Percentiles rank a stretch among this genome's conserved stretches.
Evolutionary conservation across 2,888 invertebrate species (phyloP).

Genomic region (Lepidocyrtinus sp.): DNA sequence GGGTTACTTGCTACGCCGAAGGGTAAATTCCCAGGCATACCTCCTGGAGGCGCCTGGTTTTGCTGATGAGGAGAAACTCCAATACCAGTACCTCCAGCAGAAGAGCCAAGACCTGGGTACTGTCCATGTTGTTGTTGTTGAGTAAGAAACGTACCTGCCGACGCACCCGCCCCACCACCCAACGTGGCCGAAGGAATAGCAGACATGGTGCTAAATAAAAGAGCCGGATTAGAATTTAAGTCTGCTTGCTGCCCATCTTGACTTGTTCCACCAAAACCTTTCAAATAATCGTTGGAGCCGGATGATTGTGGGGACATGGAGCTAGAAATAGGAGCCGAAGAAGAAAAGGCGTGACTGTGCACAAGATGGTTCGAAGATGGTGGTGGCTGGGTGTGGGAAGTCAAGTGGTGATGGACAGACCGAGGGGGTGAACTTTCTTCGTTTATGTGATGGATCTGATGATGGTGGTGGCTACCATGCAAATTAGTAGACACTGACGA

Average conservation of each 20-base stretch:
- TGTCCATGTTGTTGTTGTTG: slow-evolving; percentile 38
- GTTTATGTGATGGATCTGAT: slow-evolving; percentile 10
- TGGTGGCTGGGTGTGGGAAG: slow-evolving; percentile 27
- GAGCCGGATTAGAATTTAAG: slow-evolving; percentile 41
- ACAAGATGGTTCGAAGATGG: slow-evolving; percentile 6
- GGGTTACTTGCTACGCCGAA: slow-evolving; percentile 16
- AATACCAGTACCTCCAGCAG: not conserved
- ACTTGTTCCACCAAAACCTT: slow-evolving; percentile 6
- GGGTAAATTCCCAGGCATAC: not conserved
- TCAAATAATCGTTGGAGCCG: slow-evolving; percentile 36
- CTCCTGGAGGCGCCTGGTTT: slow-evolving; percentile 14
- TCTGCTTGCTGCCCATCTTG: slow-evolving; percentile 28
- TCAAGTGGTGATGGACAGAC: slow-evolving; percentile 27
- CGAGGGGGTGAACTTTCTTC: slow-evolving; percentile 3
- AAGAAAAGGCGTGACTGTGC: slow-evolving; percentile 10
- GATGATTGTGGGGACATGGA: slow-evolving; percentile 45
- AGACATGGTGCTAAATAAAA: slow-evolving; percentile 40
- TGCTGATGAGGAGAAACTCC: slow-evolving; percentile 36
- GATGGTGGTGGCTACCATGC: no score
- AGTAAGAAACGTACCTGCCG: slow-evolving; percentile 29
- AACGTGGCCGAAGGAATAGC: slow-evolving; percentile 40
- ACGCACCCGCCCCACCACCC: slow-evolving; percentile 41
- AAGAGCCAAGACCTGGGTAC: slow-evolving; percentile 27
- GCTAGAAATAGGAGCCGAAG: slow-evolving; percentile 21
- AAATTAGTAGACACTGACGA: no score